phyloP scores from a whole-genome alignment of 2,888 invertebrate genomes.

The Teinopalpus imperialis region DNA sequence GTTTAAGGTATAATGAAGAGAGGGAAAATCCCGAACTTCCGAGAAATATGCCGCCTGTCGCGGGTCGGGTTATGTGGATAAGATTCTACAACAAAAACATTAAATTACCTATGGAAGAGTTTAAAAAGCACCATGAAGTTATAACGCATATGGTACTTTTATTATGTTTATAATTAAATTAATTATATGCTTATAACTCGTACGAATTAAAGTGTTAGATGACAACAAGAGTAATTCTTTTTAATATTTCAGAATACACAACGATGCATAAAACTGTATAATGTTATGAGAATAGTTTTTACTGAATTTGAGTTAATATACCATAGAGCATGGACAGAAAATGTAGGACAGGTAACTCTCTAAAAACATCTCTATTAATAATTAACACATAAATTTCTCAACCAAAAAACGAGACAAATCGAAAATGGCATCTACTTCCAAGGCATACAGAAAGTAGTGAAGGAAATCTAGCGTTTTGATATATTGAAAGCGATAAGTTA shows the following conservation, averaged over 20 bases:
- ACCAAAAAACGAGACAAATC: no score
- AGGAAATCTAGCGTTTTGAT: no score
- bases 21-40: conserved; percentile 88
- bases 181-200: no score
- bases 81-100: conserved; percentile 88
- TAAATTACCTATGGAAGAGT: conserved; percentile 87
- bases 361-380: conserved; percentile 4
- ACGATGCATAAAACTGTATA: conserved; percentile 88
- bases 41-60: conserved; percentile 89
- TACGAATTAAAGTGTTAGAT: no score
- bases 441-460: no score
- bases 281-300: conserved; percentile 89
- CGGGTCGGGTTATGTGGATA: conserved; percentile 92
- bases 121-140: conserved; percentile 64
- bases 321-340: conserved; percentile 90
- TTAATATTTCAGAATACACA: conserved; percentile 59
- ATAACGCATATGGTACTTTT: conserved; percentile 62
- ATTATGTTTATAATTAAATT: not conserved
- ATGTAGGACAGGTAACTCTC: conserved; percentile 84
- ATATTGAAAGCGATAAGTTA: no score
- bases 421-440: no score
- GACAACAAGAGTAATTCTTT: conserved; percentile 10
- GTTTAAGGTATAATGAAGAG: conserved; percentile 86
- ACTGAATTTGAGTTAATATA: conserved; percentile 92
- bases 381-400: no score